Evolutionary conservation across 2,797 vertebrate species (phyloP), one percentile per base, ranked within the genome.

Genomic region (Scomberomorus guttatus): DNA sequence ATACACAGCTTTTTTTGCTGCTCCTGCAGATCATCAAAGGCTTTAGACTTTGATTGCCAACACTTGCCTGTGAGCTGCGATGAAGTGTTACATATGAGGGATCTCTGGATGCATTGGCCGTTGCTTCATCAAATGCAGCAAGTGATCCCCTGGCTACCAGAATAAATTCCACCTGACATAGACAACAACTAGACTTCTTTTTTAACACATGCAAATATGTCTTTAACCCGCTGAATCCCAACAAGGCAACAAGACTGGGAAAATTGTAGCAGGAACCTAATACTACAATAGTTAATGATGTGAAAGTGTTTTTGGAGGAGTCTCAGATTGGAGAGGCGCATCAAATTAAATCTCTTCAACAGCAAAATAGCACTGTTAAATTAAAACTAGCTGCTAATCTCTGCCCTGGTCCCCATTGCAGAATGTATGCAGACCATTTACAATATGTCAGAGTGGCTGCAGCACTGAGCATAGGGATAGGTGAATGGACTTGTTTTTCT

Each of bases 401-500:
- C 48, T 15, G 25, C 54, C 68, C 52, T 51, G 25, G 52, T 82
- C 75, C n/a, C 72, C 22, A 9, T 48, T 67, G 64, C 29, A 60
- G 61, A 65, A 39, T 50, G 56, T 7, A 50, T 50, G 18, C 58
- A 64, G 67, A 67, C 59, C 70, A 71, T 79, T 82, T 79, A 85
- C 54, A 83, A 44, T 50, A 63, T 60, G 79, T 72, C 48, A 42
- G 68, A 65, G 58, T 6, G 61, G 65, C 54, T 51, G 75, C 69
- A 44, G 82, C 58, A 62, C 48, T 17, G 57, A 22, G 72, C 66
- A 59, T 34, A 25, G 63, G 60, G 80, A 75, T 11, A 63, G 59
- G 22, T 56, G 68, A 75, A 79, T 54, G 32, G 73, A 90, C 76
- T 39, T 56, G 74, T 79, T 90, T 89, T 85, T 77, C 76, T 81